phyloP scores from a whole-genome alignment of 2,888 invertebrate genomes.

The Spisula solida region DNA sequence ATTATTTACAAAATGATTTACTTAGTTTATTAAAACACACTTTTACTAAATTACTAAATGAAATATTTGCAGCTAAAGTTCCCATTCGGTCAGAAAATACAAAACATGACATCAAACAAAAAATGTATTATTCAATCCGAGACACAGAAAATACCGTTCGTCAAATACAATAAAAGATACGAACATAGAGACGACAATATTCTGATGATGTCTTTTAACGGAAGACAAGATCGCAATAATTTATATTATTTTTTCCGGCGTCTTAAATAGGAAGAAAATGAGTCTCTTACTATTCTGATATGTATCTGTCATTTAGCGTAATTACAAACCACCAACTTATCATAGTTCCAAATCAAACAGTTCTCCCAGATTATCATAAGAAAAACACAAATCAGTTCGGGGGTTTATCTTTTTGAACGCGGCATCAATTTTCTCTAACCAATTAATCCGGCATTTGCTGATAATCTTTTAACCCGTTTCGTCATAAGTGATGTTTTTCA shows the following conservation, averaged over 20 bases:
- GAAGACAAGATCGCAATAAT: slow-evolving; percentile 1
- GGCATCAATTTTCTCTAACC: slow-evolving; percentile 69
- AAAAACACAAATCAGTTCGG: slow-evolving; percentile 63
- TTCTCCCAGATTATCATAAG: slow-evolving; percentile 57
- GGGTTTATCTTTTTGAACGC: slow-evolving; percentile 63
- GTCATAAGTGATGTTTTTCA: slow-evolving; percentile 44
- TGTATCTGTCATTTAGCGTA: slow-evolving; percentile 39
- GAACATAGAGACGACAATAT: no score
- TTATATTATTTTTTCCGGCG: not conserved
- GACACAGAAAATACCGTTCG: no score
- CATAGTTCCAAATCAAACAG: slow-evolving; percentile 39
- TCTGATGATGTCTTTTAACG: not conserved
- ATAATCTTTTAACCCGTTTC: slow-evolving; percentile 67
- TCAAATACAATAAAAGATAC: no score
- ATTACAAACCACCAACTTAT: slow-evolving; percentile 49
- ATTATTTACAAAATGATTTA: not conserved
- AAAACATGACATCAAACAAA: not conserved
- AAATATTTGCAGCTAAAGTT: not conserved
- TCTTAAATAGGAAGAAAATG: slow-evolving; percentile 30
- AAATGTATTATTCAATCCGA: not conserved
- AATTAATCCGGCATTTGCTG: slow-evolving; percentile 62
- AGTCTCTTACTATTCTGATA: slow-evolving; percentile 37
- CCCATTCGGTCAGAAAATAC: not conserved
- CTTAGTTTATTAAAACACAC: not conserved
- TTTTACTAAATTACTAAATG: not conserved